Evolutionary conservation across 1,140 invertebrate species (phyloP), one percentile per base, ranked within the genome.

Genomic region (Aphelenchoides fujianensis): DNA sequence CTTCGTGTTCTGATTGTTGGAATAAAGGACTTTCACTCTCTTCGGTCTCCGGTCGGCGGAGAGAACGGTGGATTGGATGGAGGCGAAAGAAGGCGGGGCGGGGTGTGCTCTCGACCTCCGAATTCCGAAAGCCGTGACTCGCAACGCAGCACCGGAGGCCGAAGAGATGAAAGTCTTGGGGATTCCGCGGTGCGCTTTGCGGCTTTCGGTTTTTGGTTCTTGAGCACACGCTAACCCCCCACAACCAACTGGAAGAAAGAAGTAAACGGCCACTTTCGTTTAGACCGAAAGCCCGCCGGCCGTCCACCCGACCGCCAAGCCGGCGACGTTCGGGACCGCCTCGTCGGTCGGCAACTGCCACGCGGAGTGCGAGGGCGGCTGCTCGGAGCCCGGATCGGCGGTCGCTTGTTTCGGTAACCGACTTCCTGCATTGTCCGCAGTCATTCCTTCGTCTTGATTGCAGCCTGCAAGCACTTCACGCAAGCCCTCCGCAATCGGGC

Each of bases 401-500:
- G 61, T 41, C 30, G 74, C 68, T n/a, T 77, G 67, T 62, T 74
- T 80, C n/a, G 68, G n/a, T 16, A 70, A 69, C 27, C 54, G 68
- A 5, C 23, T 30, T 23, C 31, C 12, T 73, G 53, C 28, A 75
- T 54, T n/a, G 73, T 69, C 48, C n/a, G n/a, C 37, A 34, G 1
- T 57, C 64, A 37, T 5, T 78, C 76, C 12, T 64, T 75, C n/a
- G 57, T 68, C 27, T 68, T 70, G 12, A 77, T 73, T 54, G 75
- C 76, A 57, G 57, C 75, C 2, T 83, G 81, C 55, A 77, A 78
- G 57, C 78, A 82, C 69, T 74, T 79, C 5, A 82, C 80, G 12
- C 79, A 83, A 54, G 69, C 82, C 0, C 64, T 84, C 12, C 71
- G 81, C 12, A 83, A 84, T 67, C 71, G 79, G 23, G 81, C 79